phyloP scores from a whole-genome alignment of 2,113 vertebrate genomes.

The Rhipidura dahli region DNA sequence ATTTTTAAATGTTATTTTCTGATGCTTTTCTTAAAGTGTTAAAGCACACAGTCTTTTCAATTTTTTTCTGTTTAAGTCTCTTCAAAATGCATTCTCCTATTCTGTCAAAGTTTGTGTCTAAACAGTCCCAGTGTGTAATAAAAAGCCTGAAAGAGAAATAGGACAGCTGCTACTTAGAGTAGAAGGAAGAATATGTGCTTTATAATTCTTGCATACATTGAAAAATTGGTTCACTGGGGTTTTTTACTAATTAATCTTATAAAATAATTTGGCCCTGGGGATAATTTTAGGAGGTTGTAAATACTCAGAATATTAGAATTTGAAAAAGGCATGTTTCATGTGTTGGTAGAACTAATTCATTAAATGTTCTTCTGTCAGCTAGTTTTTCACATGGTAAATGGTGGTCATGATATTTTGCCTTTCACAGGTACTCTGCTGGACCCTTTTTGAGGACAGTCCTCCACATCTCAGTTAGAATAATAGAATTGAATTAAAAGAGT shows the following conservation, averaged over 20 bases:
- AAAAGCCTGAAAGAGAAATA: constrained; percentile 21
- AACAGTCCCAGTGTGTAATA: background rate
- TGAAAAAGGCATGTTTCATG: background rate
- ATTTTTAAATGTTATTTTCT: background rate
- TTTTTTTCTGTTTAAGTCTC: background rate
- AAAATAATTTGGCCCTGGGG: constrained; percentile 24
- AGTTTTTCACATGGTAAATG: background rate
- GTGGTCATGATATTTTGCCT: background rate
- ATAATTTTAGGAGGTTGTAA: constrained; percentile 6
- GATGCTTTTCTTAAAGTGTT: background rate
- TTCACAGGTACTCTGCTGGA: background rate
- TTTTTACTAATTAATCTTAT: constrained; percentile 21
- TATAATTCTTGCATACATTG: background rate
- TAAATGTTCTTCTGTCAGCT: background rate
- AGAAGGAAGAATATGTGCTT: background rate
- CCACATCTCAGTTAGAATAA: background rate
- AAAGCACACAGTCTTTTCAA: background rate
- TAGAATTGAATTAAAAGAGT: background rate
- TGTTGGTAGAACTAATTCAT: constrained; percentile 5
- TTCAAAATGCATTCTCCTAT: background rate
- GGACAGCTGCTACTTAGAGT: background rate
- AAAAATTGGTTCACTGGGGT: constrained; percentile 1
- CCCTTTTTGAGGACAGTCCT: background rate
- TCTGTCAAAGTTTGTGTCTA: background rate
- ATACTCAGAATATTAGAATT: background rate